Percentiles rank a stretch among this genome's conserved stretches.
phyloP scores from a whole-genome alignment of 1,140 invertebrate genomes.

The Solenopsis fugax region DNA sequence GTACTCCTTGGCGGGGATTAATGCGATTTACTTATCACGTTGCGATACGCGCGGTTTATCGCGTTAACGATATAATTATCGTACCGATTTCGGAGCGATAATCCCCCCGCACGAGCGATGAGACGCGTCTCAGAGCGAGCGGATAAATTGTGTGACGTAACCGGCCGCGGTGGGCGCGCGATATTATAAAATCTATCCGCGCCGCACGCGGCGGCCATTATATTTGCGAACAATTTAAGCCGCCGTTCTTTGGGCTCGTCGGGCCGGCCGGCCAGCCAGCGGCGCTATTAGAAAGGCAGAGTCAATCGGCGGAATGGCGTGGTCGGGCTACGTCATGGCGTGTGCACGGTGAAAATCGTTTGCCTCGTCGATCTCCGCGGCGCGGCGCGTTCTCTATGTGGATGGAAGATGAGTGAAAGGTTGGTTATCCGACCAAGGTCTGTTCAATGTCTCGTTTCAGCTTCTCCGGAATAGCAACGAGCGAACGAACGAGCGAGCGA shows the following conservation, averaged over 20 bases:
- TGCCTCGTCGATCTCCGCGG: constrained; percentile 62
- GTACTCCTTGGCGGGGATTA: neutral
- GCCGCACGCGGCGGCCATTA: constrained; percentile 21
- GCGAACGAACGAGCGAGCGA: constrained; percentile 21
- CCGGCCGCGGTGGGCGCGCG: neutral
- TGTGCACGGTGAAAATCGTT: constrained; percentile 70
- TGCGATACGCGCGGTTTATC: constrained; percentile 23
- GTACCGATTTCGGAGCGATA: constrained; percentile 12
- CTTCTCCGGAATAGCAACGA: constrained; percentile 45
- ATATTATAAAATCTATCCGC: constrained; percentile 36
- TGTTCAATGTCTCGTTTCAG: constrained; percentile 72
- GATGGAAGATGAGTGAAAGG: constrained; percentile 78
- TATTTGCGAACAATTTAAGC: constrained; percentile 40
- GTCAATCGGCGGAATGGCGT: constrained; percentile 59
- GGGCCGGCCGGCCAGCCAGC: constrained; percentile 8
- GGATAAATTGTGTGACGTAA: constrained; percentile 28
- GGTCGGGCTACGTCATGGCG: constrained; percentile 46
- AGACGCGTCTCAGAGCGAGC: constrained; percentile 21
- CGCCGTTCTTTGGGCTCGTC: constrained; percentile 10
- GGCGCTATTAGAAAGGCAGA: constrained; percentile 72
- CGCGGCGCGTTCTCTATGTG: constrained; percentile 40
- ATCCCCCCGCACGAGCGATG: constrained; percentile 4
- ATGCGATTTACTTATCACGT: constrained; percentile 17
- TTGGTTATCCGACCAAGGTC: constrained; percentile 74
- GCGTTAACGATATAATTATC: constrained; percentile 34